Evolutionary conservation across 2,888 invertebrate genomes (phyloP), one percentile per base, ranked within the genome.

Genomic region (Dryocosmus kuriphilus): DNA sequence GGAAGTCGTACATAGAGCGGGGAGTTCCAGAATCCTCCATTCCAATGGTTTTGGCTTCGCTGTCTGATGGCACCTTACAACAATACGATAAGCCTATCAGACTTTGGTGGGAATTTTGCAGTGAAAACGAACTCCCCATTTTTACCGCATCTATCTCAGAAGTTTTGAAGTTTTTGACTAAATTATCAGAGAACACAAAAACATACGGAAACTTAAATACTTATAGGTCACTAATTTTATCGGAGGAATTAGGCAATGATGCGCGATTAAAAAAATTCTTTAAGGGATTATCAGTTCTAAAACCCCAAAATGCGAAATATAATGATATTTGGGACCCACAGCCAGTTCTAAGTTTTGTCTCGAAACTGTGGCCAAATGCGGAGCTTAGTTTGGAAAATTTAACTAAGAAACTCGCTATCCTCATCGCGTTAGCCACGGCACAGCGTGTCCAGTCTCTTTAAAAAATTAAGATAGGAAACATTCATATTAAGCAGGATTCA

Each of bases 311-410:
- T 27, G 80, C 82, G 4, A 83, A 76, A 74, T 84, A 88, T 77
- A 79, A 86, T 51, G 30, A 61, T 9, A 85, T 78, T 2, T 88
- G 88, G 87, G 83, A 89, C 73, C 85, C 87, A 4, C n/a, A 62
- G 35, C 19, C 35, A 35, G 57, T 74, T n/a, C 41, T 77, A 35
- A 46, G 6, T n/a, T 77, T 22, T 24, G 19, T 77, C n/a, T 55
- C 60, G 6, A 16, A 73, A 55, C 38, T 51, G 7, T 55, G 60
- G 51, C 67, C 78, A 14, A 55, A 67, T 30, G 57, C 51, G 9
- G 32, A 41, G 8, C 30, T 77, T 4, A 30, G 46, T 55, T 16
- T 83, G 14, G 77, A 79, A 78, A 19, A 41, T 46, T 55, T 85
- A 16, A 78, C 84, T 22, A 80, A 81, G 57, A 86, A 86, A 79